Percentiles rank a stretch among this genome's conserved stretches.
phyloP scores from a whole-genome alignment of 2,113 vertebrate species.

The Rhombomys opimus region DNA sequence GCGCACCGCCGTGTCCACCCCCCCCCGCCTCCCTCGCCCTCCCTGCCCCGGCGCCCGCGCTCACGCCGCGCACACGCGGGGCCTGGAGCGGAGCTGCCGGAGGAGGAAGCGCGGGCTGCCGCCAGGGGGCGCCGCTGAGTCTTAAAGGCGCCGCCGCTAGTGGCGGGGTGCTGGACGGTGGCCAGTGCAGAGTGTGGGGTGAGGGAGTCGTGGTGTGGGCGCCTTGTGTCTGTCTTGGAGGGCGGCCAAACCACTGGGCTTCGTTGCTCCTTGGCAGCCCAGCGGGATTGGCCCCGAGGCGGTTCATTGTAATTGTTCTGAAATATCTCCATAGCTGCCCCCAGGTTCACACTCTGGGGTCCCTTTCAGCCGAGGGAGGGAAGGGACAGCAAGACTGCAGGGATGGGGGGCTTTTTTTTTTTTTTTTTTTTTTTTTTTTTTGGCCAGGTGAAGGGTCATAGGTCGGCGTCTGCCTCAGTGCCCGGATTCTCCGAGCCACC shows the following conservation, averaged over 20 bases:
- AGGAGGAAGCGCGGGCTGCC: constrained; percentile 47
- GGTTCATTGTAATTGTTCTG: not conserved
- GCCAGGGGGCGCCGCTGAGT: constrained; percentile 70
- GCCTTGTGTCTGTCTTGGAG: not conserved
- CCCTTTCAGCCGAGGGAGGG: not conserved
- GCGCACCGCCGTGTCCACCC: not conserved
- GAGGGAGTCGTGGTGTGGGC: not conserved
- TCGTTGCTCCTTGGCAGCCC: not conserved
- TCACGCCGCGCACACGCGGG: not conserved
- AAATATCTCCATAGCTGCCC: not conserved
- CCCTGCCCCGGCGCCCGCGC: constrained; percentile 38
- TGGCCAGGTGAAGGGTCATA: not conserved
- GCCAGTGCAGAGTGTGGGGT: not conserved
- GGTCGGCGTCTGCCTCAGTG: not conserved
- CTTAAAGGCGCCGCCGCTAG: constrained; percentile 77
- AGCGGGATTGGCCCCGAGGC: not conserved
- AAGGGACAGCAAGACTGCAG: not conserved
- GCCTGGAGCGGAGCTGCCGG: not conserved
- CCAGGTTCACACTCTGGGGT: not conserved
- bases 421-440: not conserved
- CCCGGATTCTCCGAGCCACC: not conserved
- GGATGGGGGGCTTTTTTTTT: not conserved
- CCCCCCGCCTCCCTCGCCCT: not conserved
- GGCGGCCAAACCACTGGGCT: not conserved
- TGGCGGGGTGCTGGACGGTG: not conserved